Percentiles rank a stretch among this genome's conserved stretches.
phyloP scores from a whole-genome alignment of 2,113 vertebrate species.

The Puma concolor region DNA sequence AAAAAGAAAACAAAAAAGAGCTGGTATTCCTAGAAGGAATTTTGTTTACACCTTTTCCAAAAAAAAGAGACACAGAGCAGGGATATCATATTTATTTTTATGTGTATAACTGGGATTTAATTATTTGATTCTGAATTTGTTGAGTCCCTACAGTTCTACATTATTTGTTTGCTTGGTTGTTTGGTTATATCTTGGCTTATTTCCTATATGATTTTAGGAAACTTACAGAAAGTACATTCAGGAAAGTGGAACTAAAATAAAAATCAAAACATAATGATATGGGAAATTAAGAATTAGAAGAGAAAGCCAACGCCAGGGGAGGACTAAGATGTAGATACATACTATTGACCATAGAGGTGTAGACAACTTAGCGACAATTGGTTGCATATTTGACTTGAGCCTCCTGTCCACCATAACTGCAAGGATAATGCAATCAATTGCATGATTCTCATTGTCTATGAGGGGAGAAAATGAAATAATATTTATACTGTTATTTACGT shows the following conservation, averaged over 20 bases:
- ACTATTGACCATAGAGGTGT: neutral
- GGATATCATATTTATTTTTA: neutral
- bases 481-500: neutral
- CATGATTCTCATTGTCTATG: neutral
- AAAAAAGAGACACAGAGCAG: neutral
- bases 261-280: neutral
- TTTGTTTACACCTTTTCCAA: neutral
- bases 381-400: neutral
- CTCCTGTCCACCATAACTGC: neutral
- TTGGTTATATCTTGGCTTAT: neutral
- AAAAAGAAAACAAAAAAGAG: neutral
- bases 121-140: neutral
- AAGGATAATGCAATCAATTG: neutral
- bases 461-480: neutral
- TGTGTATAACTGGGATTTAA: neutral
- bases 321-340: neutral
- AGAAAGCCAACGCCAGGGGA: neutral
- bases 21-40: neutral
- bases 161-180: neutral
- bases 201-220: neutral
- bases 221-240: neutral
- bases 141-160: neutral
- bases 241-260: constrained; percentile 1
- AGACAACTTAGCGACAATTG: neutral
- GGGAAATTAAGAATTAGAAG: neutral